These are phyloP conservation scores for Desmophyllum pertusum DNA, from an alignment of 92 coral and sea anemone genomes.

Conservation along the genomic window DNA sequence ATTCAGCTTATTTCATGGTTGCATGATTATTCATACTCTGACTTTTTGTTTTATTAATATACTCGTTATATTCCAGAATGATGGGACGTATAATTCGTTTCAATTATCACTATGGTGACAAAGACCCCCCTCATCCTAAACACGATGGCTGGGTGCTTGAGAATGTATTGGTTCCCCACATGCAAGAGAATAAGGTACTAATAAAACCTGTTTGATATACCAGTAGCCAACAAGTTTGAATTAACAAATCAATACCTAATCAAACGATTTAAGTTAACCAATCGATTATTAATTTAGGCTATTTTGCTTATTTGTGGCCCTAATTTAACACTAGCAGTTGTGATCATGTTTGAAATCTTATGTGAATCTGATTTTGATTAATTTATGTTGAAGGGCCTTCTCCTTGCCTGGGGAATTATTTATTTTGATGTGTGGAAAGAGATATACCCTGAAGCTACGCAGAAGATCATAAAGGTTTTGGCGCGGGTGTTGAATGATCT, in stretches of 20 bases:
- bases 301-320: too few relatives aligned
- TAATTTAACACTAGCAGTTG: too few relatives aligned
- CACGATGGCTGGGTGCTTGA: conserved; percentile 9
- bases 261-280: too few relatives aligned
- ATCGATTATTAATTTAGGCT: too few relatives aligned
- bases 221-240: background rate
- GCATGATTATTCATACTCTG: too few relatives aligned
- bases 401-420: background rate
- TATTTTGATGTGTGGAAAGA: background rate
- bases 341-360: too few relatives aligned
- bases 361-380: background rate
- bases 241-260: too few relatives aligned
- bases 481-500: background rate
- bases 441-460: background rate
- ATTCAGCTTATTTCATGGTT: too few relatives aligned
- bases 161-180: background rate
- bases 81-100: conserved; percentile 1
- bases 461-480: background rate
- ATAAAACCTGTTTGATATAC: too few relatives aligned
- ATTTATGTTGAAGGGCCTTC: background rate
- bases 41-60: too few relatives aligned
- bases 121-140: background rate
- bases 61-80: background rate
- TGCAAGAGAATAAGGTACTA: conserved; percentile 17
- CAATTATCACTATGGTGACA: background rate